phyloP scores from a whole-genome alignment of 2,113 vertebrate species.

The Hystrix cristata region DNA sequence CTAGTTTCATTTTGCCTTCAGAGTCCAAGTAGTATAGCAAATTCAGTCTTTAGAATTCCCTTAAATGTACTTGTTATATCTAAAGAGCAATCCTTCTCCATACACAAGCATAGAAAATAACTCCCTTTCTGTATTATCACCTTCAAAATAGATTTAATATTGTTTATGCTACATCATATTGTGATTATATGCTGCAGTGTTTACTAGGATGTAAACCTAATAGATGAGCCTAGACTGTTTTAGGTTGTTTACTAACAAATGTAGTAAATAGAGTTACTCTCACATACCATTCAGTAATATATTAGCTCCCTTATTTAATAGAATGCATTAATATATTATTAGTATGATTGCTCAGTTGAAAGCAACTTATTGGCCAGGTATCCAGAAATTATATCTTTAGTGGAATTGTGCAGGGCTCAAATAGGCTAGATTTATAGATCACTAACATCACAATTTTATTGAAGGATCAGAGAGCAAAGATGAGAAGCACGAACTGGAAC shows the following conservation, averaged over 20 bases:
- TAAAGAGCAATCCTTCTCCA: not conserved
- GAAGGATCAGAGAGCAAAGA: slow-evolving; percentile 13
- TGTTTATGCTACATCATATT: not conserved
- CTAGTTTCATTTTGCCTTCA: slow-evolving; percentile 53
- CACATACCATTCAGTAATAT: slow-evolving; percentile 6
- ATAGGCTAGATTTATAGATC: not conserved
- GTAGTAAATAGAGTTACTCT: not conserved
- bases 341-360: not conserved
- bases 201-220: not conserved
- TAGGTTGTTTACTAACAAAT: slow-evolving; percentile 4
- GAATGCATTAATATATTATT: not conserved
- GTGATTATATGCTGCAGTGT: not conserved
- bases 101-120: slow-evolving; percentile 20
- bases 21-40: not conserved
- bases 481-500: slow-evolving; percentile 16
- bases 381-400: slow-evolving; percentile 11
- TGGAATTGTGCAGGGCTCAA: not conserved
- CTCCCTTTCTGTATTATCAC: slow-evolving; percentile 12
- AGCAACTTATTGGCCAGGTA: slow-evolving; percentile 12
- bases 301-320: not conserved
- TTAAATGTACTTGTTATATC: not conserved
- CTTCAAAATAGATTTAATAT: not conserved
- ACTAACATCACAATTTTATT: slow-evolving; percentile 12
- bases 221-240: not conserved
- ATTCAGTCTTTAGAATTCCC: not conserved